These are phyloP conservation scores for Latrodectus hesperus DNA, from an alignment of 2,888 invertebrate species.

Conservation along the genomic window DNA sequence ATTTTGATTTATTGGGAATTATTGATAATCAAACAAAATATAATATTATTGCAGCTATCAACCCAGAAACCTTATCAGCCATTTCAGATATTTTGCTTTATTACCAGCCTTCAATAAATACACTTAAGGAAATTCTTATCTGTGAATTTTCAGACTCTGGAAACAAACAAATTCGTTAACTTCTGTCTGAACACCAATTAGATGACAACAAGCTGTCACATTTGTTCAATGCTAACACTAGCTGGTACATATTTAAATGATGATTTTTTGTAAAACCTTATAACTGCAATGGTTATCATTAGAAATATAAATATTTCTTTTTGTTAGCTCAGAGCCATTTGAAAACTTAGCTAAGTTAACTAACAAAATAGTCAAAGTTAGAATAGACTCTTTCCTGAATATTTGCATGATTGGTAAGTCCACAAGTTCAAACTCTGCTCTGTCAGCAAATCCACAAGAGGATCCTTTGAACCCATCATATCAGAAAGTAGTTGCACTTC, in stretches of 20 bases:
- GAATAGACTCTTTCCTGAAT: too few relatives aligned
- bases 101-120: not conserved
- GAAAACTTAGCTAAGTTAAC: not conserved
- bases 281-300: not conserved
- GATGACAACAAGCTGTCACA: constrained; percentile 4
- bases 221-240: not conserved
- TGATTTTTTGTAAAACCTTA: not conserved
- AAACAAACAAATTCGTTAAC: not conserved
- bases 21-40: not conserved
- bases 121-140: not conserved
- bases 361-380: not conserved
- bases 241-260: not conserved
- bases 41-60: not conserved
- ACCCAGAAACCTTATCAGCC: not conserved
- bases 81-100: not conserved
- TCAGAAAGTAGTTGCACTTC: not conserved
- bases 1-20: not conserved
- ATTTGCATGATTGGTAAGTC: too few relatives aligned
- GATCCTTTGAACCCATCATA: not conserved
- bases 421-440: not conserved
- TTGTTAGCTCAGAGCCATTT: not conserved
- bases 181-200: not conserved
- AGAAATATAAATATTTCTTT: not conserved
- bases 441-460: not conserved
- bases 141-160: not conserved